Evolutionary conservation across 2,888 invertebrate species (phyloP).

Genomic region (Diarsia rubi): DNA sequence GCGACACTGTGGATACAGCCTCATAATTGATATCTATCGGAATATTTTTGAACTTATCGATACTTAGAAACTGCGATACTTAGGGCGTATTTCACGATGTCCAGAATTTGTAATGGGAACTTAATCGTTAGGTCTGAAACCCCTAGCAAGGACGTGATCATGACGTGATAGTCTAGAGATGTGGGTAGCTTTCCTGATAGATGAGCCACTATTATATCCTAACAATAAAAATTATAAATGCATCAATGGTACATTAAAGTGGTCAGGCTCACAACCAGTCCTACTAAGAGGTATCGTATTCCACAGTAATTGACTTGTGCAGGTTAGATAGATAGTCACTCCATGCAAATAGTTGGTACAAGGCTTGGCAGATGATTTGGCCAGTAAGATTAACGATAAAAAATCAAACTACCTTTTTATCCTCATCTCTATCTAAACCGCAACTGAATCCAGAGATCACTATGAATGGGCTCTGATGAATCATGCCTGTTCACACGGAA

Average conservation of each 20-base stretch:
- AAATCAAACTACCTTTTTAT: background rate
- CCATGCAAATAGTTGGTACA: background rate
- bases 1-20: conserved; percentile 47
- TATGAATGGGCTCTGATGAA: conserved; percentile 89
- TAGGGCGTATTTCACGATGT: too few relatives aligned
- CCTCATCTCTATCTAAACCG: conserved; percentile 80
- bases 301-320: background rate
- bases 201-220: background rate
- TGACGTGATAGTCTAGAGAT: too few relatives aligned
- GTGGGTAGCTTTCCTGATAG: background rate
- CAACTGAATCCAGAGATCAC: conserved; percentile 83
- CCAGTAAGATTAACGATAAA: background rate
- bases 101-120: too few relatives aligned
- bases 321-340: background rate
- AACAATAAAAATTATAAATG: background rate
- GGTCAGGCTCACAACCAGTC: background rate
- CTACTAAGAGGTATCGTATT: background rate
- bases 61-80: background rate
- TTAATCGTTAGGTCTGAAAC: too few relatives aligned
- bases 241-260: background rate
- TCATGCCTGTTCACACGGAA: conserved; percentile 85
- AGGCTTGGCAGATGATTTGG: background rate
- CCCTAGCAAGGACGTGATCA: too few relatives aligned
- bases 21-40: conserved; percentile 44
- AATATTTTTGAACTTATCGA: conserved; percentile 36